Evolutionary conservation across 2,797 vertebrate species (phyloP).

Genomic region (Sebastiscus albofasciatus): DNA sequence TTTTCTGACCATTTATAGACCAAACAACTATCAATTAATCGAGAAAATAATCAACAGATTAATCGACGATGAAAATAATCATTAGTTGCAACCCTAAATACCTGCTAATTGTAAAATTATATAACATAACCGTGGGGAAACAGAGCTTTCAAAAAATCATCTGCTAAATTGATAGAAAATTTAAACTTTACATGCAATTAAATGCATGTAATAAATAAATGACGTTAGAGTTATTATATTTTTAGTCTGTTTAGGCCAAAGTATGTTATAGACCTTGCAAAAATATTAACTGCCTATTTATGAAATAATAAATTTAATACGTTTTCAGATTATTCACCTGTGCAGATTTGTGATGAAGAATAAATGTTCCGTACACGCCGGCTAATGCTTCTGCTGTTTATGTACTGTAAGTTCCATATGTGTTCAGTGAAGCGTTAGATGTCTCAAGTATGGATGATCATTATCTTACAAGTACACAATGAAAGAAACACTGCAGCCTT

Average conservation of each 20-base stretch:
- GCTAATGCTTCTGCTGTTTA: neutral
- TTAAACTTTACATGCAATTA: neutral
- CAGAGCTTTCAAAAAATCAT: neutral
- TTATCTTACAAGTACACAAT: neutral
- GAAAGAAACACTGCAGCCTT: neutral
- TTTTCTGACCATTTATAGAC: too few relatives aligned
- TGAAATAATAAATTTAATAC: neutral
- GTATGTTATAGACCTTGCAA: neutral
- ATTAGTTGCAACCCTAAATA: too few relatives aligned
- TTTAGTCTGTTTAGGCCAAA: neutral
- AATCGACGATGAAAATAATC: too few relatives aligned
- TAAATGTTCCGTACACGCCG: neutral
- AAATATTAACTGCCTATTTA: neutral
- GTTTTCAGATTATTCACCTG: rapidly evolving
- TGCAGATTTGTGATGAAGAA: neutral
- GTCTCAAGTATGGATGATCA: neutral
- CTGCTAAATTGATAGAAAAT: neutral
- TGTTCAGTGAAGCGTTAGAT: neutral
- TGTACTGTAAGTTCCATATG: too few relatives aligned
- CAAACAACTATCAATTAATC: too few relatives aligned
- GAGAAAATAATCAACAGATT: too few relatives aligned
- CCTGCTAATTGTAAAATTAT: neutral
- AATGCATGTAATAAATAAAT: neutral
- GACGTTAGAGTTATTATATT: rapidly evolving
- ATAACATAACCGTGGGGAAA: neutral